Conservation (phyloP, 2,888 invertebrate species). For the Orchesellides sinensis region DNA sequence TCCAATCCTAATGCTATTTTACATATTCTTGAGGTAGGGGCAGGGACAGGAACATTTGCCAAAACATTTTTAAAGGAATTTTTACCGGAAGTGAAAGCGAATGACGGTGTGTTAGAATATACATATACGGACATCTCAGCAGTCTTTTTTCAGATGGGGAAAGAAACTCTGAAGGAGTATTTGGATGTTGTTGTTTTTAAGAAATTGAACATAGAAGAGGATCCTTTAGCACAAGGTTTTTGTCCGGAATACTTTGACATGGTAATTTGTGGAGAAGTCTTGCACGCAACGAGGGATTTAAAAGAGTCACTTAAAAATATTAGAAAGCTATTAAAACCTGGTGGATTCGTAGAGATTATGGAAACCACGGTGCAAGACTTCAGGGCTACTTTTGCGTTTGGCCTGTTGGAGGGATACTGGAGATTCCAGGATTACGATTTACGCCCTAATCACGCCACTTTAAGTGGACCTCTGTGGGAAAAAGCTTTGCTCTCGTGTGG, state of each 20-base stretch:
- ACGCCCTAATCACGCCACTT: not conserved
- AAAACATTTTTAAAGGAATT: not conserved
- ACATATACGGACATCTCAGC: conserved; percentile 25
- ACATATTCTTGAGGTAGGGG: not conserved
- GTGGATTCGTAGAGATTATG: not conserved
- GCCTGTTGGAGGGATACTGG: conserved; percentile 30
- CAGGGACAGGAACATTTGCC: not conserved
- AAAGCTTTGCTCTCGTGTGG: not conserved
- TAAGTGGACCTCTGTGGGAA: not conserved
- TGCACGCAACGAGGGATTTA: conserved; percentile 33
- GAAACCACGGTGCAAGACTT: not conserved
- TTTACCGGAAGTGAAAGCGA: not conserved
- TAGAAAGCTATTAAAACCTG: not conserved
- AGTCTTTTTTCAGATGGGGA: conserved; percentile 8
- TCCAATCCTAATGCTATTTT: not conserved
- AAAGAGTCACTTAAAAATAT: not conserved
- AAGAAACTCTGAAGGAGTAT: not conserved
- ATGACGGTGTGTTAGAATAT: not conserved
- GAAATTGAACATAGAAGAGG: conserved; percentile 12
- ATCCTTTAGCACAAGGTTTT: conserved; percentile 38
- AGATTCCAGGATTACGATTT: conserved; percentile 14
- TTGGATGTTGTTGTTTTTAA: not conserved
- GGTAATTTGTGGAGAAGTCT: conserved; percentile 16
- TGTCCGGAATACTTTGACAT: conserved; percentile 27
- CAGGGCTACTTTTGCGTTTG: not conserved